phyloP scores from a whole-genome alignment of 53 echinoderm and acorn worm species.

The Holothuria leucospilota region DNA sequence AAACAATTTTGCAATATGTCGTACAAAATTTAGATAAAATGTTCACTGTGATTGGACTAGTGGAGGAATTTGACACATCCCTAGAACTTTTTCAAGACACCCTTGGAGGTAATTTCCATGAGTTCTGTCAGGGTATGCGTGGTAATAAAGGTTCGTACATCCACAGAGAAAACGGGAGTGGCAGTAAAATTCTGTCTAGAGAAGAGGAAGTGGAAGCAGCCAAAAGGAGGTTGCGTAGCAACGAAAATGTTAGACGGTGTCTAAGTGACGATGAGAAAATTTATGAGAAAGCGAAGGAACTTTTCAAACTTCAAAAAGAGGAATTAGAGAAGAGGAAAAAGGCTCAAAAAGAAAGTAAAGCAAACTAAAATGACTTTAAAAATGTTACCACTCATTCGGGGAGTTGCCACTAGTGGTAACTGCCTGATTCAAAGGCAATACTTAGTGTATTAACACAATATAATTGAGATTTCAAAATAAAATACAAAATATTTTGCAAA shows the following conservation, averaged over 20 bases:
- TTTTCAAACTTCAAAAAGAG: constrained; percentile 28
- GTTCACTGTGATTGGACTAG: constrained; percentile 64
- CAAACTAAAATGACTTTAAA: neutral
- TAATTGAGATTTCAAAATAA: too few species aligned
- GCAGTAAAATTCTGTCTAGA: neutral
- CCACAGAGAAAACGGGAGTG: neutral
- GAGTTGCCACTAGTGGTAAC: too few species aligned
- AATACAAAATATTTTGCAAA: too few species aligned
- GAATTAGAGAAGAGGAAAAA: neutral
- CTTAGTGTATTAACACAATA: too few species aligned
- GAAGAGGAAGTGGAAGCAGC: neutral
- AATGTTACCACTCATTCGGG: too few species aligned
- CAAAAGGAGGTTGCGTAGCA: constrained; percentile 16
- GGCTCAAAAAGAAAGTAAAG: neutral
- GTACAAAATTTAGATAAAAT: constrained; percentile 51
- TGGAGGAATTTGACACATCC: constrained; percentile 58
- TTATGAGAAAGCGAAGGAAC: constrained; percentile 44
- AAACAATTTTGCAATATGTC: constrained; percentile 28
- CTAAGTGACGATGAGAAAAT: constrained; percentile 43
- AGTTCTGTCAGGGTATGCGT: constrained; percentile 12
- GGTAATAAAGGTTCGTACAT: neutral
- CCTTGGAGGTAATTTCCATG: constrained; percentile 24
- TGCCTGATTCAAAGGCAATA: too few species aligned
- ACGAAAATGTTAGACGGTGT: constrained; percentile 11
- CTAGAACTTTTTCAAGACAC: constrained; percentile 47